These are phyloP conservation scores for Euclidia mi DNA, from an alignment of 2,888 invertebrate species.

Conservation along the genomic window DNA sequence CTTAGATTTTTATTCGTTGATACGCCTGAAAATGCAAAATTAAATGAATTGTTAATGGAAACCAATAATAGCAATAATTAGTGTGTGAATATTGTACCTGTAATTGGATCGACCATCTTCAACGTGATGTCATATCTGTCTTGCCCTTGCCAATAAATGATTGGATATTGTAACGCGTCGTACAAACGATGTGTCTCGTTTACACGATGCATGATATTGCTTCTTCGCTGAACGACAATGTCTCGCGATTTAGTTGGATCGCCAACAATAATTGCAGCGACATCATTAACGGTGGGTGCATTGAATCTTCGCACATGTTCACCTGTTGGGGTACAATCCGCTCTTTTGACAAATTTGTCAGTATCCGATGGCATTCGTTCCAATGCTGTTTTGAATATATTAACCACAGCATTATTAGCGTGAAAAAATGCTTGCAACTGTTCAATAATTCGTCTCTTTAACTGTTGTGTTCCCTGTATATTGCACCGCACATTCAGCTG, in stretches of 20 bases:
- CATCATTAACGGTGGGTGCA: conserved; percentile 3
- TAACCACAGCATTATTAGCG: no score
- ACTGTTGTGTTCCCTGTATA: no score
- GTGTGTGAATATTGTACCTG: no score
- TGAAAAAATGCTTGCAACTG: no score
- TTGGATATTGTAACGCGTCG: not conserved
- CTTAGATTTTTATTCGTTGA: no score
- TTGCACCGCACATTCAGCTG: no score
- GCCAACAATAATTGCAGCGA: conserved; percentile 1
- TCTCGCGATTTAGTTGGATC: not conserved
- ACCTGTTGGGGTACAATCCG: not conserved
- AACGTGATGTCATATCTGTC: not conserved
- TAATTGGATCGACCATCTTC: not conserved
- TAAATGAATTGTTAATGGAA: no score
- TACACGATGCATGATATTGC: no score
- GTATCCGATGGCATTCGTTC: not conserved
- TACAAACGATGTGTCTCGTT: not conserved
- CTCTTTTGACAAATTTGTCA: conserved; percentile 2
- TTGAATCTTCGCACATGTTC: conserved; percentile 3
- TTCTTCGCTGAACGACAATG: not conserved
- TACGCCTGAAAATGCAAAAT: no score
- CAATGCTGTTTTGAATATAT: not conserved
- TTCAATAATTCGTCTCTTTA: no score
- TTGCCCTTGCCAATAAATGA: not conserved
- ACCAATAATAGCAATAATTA: not conserved